Evolutionary conservation across 2,113 vertebrate species (phyloP).

Genomic region (Labeo rohita): DNA sequence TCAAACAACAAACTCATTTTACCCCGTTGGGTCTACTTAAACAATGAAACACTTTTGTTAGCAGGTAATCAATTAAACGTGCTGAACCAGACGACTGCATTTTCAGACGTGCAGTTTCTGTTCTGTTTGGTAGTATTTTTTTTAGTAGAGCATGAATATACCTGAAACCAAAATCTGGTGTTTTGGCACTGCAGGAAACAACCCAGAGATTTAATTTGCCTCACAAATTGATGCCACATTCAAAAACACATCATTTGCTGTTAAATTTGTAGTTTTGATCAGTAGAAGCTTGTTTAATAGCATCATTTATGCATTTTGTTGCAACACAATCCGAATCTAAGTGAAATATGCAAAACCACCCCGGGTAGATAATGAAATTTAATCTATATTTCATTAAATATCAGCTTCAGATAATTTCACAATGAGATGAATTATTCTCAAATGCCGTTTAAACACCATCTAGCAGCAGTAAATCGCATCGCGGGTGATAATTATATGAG

Average conservation of each 20-base stretch:
- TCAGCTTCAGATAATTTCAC: not conserved
- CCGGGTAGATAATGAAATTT: not conserved
- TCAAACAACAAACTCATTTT: not conserved
- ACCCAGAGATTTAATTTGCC: not conserved
- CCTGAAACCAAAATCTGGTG: not conserved
- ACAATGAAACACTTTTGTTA: not conserved
- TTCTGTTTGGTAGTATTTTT: not conserved
- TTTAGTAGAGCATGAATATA: not conserved
- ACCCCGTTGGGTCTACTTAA: not conserved
- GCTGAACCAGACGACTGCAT: not conserved
- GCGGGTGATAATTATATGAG: not conserved
- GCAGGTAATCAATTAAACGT: not conserved
- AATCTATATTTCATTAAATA: conserved; percentile 19
- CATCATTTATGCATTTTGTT: not conserved
- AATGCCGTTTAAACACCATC: not conserved
- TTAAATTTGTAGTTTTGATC: not conserved
- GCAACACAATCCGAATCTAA: not conserved
- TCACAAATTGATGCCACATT: not conserved
- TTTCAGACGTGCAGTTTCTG: not conserved
- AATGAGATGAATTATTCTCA: not conserved
- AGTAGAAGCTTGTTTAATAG: not conserved
- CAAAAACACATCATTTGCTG: not conserved
- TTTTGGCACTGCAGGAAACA: not conserved
- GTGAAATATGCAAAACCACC: not conserved
- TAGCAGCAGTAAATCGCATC: not conserved